phyloP scores from a whole-genome alignment of 2,888 invertebrate genomes.

The Thera britannica region DNA sequence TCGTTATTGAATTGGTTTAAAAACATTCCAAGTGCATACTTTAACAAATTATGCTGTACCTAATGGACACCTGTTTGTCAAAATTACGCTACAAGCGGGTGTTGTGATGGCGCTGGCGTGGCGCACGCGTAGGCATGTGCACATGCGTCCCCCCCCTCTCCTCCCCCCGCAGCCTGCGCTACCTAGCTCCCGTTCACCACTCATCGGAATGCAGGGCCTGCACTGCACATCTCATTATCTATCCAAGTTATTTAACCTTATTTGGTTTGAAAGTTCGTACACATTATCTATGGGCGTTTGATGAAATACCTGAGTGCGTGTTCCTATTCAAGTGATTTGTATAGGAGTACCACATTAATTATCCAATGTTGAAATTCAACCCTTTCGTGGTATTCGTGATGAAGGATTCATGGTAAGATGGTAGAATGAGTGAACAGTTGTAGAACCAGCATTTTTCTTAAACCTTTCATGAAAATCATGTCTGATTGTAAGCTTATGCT shows the following conservation, averaged over 20 bases:
- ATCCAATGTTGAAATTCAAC: not conserved
- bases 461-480: not conserved
- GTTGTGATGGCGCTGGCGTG: conserved; percentile 48
- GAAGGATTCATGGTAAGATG: not conserved
- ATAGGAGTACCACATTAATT: not conserved
- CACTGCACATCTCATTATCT: conserved; percentile 72
- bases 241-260: conserved; percentile 63
- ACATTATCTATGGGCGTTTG: conserved; percentile 28
- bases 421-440: too few relatives aligned
- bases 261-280: conserved; percentile 53
- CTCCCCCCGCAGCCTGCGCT: conserved; percentile 41
- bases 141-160: conserved; percentile 46
- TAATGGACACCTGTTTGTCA: conserved; percentile 67
- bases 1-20: conserved; percentile 28
- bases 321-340: not conserved
- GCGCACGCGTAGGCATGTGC: conserved; percentile 78
- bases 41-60: conserved; percentile 35
- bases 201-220: conserved; percentile 76
- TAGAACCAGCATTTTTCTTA: too few relatives aligned
- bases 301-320: conserved; percentile 11
- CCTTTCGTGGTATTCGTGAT: not conserved
- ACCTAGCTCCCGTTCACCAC: conserved; percentile 63
- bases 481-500: conserved; percentile 26
- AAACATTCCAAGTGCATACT: conserved; percentile 41
- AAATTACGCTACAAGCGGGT: conserved; percentile 62